These are phyloP conservation scores for Agelastica alni DNA, from an alignment of 2,888 invertebrate genomes.

Conservation along the genomic window DNA sequence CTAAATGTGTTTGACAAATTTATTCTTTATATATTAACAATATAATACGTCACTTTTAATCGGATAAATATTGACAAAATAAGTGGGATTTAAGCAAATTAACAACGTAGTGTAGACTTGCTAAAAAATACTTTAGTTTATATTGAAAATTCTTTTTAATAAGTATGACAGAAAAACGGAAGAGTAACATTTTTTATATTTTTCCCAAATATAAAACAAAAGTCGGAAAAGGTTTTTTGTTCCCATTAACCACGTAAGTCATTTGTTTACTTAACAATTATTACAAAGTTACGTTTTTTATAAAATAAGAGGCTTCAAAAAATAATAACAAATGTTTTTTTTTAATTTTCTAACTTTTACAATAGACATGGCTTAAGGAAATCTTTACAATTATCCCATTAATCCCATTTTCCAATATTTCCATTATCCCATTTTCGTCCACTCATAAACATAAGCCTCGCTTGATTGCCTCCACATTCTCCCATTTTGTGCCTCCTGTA, in stretches of 20 bases:
- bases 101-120: slow-evolving; percentile 14
- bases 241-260: slow-evolving; percentile 17
- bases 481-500: too few relatives aligned
- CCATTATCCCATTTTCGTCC: too few relatives aligned
- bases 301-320: too few relatives aligned
- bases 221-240: slow-evolving; percentile 11
- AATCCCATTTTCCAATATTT: too few relatives aligned
- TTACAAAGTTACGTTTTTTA: too few relatives aligned
- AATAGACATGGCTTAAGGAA: too few relatives aligned
- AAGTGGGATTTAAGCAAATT: slow-evolving; percentile 16
- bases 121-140: slow-evolving; percentile 3
- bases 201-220: slow-evolving; percentile 5
- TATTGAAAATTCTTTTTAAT: neutral
- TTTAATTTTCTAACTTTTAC: too few relatives aligned
- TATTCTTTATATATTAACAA: slow-evolving; percentile 5
- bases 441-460: too few relatives aligned
- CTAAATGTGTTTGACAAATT: slow-evolving; percentile 11
- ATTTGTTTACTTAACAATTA: too few relatives aligned
- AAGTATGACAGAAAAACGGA: neutral
- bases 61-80: slow-evolving; percentile 24
- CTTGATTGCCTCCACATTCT: too few relatives aligned
- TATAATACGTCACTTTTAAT: slow-evolving; percentile 3
- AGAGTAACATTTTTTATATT: slow-evolving; percentile 11
- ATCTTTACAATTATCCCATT: too few relatives aligned
- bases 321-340: too few relatives aligned